Evolutionary conservation across 2,888 invertebrate genomes (phyloP).

Genomic region (Scelioninae gen. 1): DNA sequence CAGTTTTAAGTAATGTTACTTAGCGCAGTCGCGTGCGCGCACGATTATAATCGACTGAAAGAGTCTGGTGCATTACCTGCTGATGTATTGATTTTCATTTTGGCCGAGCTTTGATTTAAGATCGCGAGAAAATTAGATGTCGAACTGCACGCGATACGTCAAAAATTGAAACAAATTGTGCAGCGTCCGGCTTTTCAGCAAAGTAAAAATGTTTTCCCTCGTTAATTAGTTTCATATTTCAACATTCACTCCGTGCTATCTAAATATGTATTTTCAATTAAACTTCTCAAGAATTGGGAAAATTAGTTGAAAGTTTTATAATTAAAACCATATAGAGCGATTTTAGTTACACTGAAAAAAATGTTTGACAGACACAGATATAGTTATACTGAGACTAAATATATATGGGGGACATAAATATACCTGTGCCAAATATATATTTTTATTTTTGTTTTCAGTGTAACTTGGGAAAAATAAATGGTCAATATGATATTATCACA

Average conservation of each 20-base stretch:
- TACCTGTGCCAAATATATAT: no score
- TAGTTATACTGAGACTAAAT: no score
- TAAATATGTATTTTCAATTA: constrained; percentile 38
- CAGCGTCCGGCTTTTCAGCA: constrained; percentile 34
- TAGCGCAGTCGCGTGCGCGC: no score
- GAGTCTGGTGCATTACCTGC: constrained; percentile 4
- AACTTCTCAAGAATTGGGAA: constrained; percentile 3
- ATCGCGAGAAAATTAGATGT: constrained; percentile 57
- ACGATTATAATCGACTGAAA: constrained; percentile 23
- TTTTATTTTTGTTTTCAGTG: no score
- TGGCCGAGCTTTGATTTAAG: constrained; percentile 46
- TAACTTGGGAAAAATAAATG: no score
- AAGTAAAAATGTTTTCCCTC: constrained; percentile 26
- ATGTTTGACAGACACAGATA: no score
- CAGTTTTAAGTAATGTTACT: no score
- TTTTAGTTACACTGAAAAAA: no score
- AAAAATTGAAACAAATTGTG: constrained; percentile 54
- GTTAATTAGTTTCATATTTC: constrained; percentile 61
- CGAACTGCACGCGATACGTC: constrained; percentile 61
- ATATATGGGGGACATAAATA: no score
- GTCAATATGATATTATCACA: no score
- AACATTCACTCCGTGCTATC: constrained; percentile 5
- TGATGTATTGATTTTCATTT: constrained; percentile 58
- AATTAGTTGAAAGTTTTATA: constrained; percentile 4
- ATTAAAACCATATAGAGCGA: background rate